These are phyloP conservation scores for Hystrix brachyura DNA, from an alignment of 2,113 vertebrate species.

Conservation along the genomic window DNA sequence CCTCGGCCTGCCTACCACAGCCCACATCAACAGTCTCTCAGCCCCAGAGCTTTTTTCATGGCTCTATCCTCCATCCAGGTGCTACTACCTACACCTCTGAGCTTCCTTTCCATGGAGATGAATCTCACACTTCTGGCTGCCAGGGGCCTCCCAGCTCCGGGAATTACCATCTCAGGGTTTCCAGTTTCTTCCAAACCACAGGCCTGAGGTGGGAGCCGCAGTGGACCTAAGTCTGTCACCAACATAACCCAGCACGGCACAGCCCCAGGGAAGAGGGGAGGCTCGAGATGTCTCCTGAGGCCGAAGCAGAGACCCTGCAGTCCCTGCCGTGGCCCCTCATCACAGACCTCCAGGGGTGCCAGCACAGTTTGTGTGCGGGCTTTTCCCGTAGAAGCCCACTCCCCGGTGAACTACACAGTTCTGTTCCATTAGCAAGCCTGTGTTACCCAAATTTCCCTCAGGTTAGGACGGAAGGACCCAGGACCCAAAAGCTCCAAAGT, in stretches of 20 bases:
- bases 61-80: not conserved
- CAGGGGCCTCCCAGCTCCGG: not conserved
- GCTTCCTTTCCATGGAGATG: constrained; percentile 25
- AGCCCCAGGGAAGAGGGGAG: not conserved
- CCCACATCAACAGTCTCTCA: constrained; percentile 46
- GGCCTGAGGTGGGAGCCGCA: not conserved
- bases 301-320: not conserved
- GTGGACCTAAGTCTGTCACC: not conserved
- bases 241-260: not conserved
- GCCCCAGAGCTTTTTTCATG: constrained; percentile 59
- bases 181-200: not conserved
- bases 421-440: not conserved
- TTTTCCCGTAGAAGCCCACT: not conserved
- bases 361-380: rapidly evolving
- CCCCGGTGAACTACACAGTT: not conserved
- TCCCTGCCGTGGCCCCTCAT: too few species aligned
- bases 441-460: not conserved
- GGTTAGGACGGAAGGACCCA: not conserved
- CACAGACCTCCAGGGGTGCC: not conserved
- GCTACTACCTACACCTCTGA: not conserved
- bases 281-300: not conserved
- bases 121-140: not conserved
- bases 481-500: not conserved
- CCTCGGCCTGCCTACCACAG: constrained; percentile 61
- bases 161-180: not conserved